Evolutionary conservation across 2,888 invertebrate species (phyloP), one percentile per base, ranked within the genome.

Genomic region (Blomia tropicalis): DNA sequence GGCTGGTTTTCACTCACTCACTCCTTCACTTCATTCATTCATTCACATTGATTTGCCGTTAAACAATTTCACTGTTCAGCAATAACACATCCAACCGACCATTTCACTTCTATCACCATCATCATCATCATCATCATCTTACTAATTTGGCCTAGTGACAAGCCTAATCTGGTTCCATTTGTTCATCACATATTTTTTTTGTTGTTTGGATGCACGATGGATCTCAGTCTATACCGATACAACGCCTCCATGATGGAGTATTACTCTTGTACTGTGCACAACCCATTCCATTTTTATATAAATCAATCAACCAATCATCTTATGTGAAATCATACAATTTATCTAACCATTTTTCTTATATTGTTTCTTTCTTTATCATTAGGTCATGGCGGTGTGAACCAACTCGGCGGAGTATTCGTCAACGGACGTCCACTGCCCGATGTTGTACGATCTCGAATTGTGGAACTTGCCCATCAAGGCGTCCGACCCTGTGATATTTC

Each of bases 201-300:
- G n/a, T n/a, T n/a, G n/a, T n/a, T n/a, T n/a, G n/a, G n/a, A n/a
- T n/a, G n/a, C n/a, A n/a, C n/a, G 11, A 87, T 91, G 83, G 90
- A 91, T 78, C 81, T 91, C 72, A 89, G 89, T 73, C 89, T 90
- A 71, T 91, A 91, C 77, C 82, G 91, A 72, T 91, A 91, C 80
- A 92, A 91, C 77, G 90, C 91, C 74, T 91, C 90, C 76, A 91
- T 92, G 90, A 91, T 92, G 92, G 93, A 93, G 80, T 92, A 92
- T 79, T 92, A 92, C 74, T 91, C 92, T 76, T 92, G 73, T 69
- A 73, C 71, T 68, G 17, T 32, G 5, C 4, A 4, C 25, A 4
- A 30, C 4, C 11, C 29, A n/a, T 56, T 5, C 47, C 3, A 5
- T 47, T 36, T 19, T 36, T 51, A 47, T 60, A 5, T 5, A 22